These are phyloP conservation scores for Gorsachius magnificus DNA, from an alignment of 2,797 vertebrate genomes.

Conservation along the genomic window DNA sequence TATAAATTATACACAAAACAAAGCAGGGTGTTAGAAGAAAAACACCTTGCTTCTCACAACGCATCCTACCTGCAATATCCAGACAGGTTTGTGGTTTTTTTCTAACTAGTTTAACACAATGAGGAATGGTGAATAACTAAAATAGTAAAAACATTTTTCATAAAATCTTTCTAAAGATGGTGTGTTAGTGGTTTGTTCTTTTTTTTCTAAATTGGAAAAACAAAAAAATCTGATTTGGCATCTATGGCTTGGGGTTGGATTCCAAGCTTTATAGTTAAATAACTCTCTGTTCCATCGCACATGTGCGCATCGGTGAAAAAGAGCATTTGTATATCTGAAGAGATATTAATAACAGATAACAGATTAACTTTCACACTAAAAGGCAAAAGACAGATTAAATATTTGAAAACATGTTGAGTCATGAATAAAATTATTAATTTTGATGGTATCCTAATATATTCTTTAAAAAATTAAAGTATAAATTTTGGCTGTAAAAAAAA, in stretches of 20 bases:
- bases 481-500: not conserved
- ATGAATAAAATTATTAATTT: not conserved
- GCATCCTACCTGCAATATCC: not conserved
- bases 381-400: slow-evolving; percentile 1
- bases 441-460: not conserved
- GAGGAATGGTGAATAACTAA: not conserved
- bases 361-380: not conserved
- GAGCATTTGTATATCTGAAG: not conserved
- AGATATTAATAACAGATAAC: not conserved
- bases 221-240: slow-evolving; percentile 6
- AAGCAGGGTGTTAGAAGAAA: not conserved
- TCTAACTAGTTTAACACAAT: not conserved
- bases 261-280: slow-evolving; percentile 2
- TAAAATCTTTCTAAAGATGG: not conserved
- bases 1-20: not conserved
- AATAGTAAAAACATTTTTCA: not conserved
- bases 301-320: not conserved
- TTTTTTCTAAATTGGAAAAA: not conserved
- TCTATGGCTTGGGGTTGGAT: slow-evolving; percentile 7
- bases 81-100: not conserved
- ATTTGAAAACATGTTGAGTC: not conserved
- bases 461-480: not conserved
- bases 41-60: not conserved
- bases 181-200: not conserved
- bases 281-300: not conserved